A percentile compares a stretch with the other conserved stretches of the same genome.
These are phyloP conservation scores for Leptodactylus fallax DNA, from an alignment of 2,797 vertebrate genomes.

Conservation along the genomic window DNA sequence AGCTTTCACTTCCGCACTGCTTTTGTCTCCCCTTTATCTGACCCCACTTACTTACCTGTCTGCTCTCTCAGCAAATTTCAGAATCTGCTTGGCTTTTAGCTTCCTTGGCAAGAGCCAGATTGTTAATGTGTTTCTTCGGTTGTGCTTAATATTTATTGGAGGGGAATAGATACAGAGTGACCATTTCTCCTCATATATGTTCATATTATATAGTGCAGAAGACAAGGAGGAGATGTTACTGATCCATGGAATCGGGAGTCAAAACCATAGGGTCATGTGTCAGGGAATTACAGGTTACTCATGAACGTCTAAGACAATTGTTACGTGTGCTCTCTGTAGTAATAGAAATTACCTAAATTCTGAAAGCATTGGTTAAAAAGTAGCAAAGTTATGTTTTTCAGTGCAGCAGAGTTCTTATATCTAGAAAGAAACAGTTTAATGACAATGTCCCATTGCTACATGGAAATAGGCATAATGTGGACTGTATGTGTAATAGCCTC, in stretches of 20 bases:
- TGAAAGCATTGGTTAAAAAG: background rate
- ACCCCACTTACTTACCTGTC: constrained; percentile 58
- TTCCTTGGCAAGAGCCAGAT: constrained; percentile 38
- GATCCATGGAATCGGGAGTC: background rate
- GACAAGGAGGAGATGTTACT: background rate
- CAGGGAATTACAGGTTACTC: background rate
- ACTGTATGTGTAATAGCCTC: no score
- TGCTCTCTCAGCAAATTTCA: constrained; percentile 59
- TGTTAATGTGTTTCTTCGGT: constrained; percentile 44
- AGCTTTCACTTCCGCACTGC: constrained; percentile 41
- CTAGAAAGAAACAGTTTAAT: no score
- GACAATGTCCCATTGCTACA: no score
- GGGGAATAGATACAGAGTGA: constrained; percentile 8
- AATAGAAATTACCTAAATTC: background rate
- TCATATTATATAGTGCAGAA: background rate
- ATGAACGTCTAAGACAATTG: no score
- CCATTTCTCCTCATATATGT: constrained; percentile 25
- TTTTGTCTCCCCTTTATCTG: constrained; percentile 55
- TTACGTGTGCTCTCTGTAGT: no score
- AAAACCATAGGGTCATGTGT: background rate
- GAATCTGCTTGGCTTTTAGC: constrained; percentile 48
- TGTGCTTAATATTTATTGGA: constrained; percentile 47
- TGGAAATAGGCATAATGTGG: no score
- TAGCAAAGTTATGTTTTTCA: no score
- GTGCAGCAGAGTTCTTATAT: no score